These are phyloP conservation scores for Panopea generosa DNA, from an alignment of 2,888 invertebrate genomes.

Conservation along the genomic window DNA sequence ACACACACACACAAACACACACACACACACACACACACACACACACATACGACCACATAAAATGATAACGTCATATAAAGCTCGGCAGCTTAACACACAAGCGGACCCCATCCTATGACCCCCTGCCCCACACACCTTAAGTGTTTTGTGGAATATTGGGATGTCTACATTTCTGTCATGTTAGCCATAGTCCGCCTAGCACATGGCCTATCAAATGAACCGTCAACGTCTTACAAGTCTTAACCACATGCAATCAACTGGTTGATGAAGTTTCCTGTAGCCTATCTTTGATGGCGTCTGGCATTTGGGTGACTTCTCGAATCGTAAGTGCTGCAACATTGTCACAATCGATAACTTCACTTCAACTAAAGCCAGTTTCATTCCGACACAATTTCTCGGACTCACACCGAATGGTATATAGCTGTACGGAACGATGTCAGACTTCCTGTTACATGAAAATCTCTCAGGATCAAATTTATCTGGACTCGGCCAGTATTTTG, in stretches of 20 bases:
- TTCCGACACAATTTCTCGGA: slow-evolving; percentile 77
- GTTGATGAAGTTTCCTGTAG: slow-evolving; percentile 16
- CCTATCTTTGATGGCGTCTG: slow-evolving; percentile 24
- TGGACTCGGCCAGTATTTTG: slow-evolving; percentile 65
- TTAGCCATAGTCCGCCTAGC: too few species aligned
- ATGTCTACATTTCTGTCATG: too few species aligned
- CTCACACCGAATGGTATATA: slow-evolving; percentile 77
- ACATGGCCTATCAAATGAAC: too few species aligned
- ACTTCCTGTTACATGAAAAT: slow-evolving; percentile 52
- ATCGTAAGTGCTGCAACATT: slow-evolving; percentile 63
- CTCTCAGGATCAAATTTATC: slow-evolving; percentile 71
- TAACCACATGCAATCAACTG: slow-evolving; percentile 22
- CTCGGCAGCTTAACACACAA: too few species aligned
- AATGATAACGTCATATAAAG: too few species aligned
- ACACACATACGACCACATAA: too few species aligned
- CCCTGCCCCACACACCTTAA: too few species aligned
- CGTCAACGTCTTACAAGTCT: slow-evolving; percentile 26
- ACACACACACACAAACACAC: too few species aligned
- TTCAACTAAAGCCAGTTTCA: slow-evolving; percentile 71
- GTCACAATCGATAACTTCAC: slow-evolving; percentile 67
- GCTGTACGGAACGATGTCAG: slow-evolving; percentile 57
- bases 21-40: too few species aligned
- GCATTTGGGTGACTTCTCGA: slow-evolving; percentile 54
- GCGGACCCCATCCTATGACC: too few species aligned
- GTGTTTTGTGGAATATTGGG: too few species aligned